Conservation (phyloP, 2,888 invertebrate genomes). For the Petrolisthes manimaculis region DNA sequence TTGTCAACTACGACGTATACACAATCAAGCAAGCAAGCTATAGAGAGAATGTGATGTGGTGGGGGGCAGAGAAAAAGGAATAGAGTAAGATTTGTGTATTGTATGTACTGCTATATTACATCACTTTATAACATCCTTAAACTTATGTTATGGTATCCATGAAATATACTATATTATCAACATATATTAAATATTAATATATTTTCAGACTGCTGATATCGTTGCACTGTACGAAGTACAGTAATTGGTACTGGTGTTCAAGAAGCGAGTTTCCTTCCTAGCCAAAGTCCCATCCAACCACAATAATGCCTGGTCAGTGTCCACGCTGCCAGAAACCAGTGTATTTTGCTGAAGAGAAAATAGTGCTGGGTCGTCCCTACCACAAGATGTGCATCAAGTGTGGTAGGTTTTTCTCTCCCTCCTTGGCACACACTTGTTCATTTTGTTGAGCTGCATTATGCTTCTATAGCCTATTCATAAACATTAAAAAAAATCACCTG, state of each 20-base stretch:
- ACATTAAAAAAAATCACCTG: too few species aligned
- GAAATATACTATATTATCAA: background rate
- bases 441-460: background rate
- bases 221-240: background rate
- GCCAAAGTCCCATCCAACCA: background rate
- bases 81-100: too few species aligned
- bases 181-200: background rate
- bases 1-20: too few species aligned
- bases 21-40: too few species aligned
- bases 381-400: slow-evolving; percentile 73
- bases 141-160: too few species aligned
- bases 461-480: too few species aligned
- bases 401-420: slow-evolving; percentile 68
- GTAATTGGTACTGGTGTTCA: background rate
- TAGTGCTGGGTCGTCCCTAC: slow-evolving; percentile 72
- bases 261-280: background rate
- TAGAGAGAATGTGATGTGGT: too few species aligned
- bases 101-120: too few species aligned
- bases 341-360: slow-evolving; percentile 73
- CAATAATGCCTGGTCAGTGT: slow-evolving; percentile 69
- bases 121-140: too few species aligned
- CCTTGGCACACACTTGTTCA: background rate
- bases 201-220: background rate
- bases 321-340: slow-evolving; percentile 72
- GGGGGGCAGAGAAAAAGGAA: too few species aligned